These are phyloP conservation scores for Elephas maximus DNA, from an alignment of 2,113 vertebrate genomes.

Conservation along the genomic window DNA sequence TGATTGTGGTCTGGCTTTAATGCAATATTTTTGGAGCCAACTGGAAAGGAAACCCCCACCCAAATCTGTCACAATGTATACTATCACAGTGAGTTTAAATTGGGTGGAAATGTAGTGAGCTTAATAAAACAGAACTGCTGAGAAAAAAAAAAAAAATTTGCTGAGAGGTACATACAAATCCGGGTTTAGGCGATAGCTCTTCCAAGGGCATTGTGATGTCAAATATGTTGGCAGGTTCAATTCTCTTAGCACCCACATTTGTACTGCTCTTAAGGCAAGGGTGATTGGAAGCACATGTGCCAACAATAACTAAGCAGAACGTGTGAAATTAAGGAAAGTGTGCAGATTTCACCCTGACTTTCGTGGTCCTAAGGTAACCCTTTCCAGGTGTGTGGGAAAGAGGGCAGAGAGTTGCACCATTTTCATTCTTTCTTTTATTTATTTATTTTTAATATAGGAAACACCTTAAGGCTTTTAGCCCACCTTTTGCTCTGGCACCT, in stretches of 20 bases:
- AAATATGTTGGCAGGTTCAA: conserved; percentile 73
- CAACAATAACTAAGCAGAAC: conserved; percentile 23
- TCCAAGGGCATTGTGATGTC: conserved; percentile 75
- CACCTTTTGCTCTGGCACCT: neutral
- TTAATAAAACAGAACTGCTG: conserved; percentile 77
- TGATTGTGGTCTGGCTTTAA: conserved; percentile 65
- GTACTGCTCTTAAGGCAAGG: conserved; percentile 52
- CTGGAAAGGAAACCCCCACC: conserved; percentile 77
- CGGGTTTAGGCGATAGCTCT: conserved; percentile 59
- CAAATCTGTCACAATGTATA: conserved; percentile 54
- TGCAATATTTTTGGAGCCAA: conserved; percentile 64
- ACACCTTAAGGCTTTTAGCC: conserved; percentile 39
- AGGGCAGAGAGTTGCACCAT: neutral
- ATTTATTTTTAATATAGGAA: conserved; percentile 29
- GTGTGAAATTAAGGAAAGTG: conserved; percentile 67
- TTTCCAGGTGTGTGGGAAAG: neutral
- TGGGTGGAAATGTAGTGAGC: conserved; percentile 80
- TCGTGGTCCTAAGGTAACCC: conserved; percentile 31
- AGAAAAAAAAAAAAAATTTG: neutral
- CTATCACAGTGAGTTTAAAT: conserved; percentile 72
- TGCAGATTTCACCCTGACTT: conserved; percentile 48
- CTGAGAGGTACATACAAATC: conserved; percentile 62
- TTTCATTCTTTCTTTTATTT: neutral
- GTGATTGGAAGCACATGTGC: conserved; percentile 80
- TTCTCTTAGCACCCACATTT: conserved; percentile 75